phyloP scores from a whole-genome alignment of 2,888 invertebrate species.

The Phalangium opilio region DNA sequence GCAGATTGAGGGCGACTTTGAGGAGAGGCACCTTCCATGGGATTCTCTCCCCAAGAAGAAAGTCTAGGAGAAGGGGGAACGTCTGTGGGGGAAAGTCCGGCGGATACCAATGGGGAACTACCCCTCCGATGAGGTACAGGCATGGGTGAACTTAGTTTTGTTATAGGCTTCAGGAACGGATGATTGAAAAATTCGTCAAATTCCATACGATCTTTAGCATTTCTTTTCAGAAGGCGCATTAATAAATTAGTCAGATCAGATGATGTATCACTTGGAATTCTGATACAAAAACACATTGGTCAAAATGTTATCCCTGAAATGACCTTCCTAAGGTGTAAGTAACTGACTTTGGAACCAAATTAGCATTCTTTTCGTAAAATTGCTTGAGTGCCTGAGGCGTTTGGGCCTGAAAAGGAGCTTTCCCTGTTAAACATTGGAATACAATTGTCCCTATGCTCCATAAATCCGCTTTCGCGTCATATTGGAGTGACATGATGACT shows the following conservation, averaged over 20 bases:
- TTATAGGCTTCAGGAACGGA: conserved; percentile 45
- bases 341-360: conserved; percentile 71
- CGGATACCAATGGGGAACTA: conserved; percentile 23
- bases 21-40: no score
- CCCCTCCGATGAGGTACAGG: conserved; percentile 25
- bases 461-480: conserved; percentile 96
- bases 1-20: no score
- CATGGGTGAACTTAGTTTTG: conserved; percentile 26
- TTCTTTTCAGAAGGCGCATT: conserved; percentile 64
- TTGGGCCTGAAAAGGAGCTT: conserved; percentile 88
- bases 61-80: no score
- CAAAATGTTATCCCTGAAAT: not conserved
- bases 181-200: conserved; percentile 91
- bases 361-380: conserved; percentile 89
- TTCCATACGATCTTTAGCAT: conserved; percentile 85
- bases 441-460: conserved; percentile 99
- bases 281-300: conserved; percentile 29
- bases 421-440: conserved; percentile 94
- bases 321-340: not conserved
- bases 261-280: conserved; percentile 87
- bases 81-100: conserved; percentile 2
- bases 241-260: conserved; percentile 72
- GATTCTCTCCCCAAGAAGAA: no score
- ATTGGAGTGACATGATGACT: conserved; percentile 97
- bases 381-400: conserved; percentile 93